Evolutionary conservation across 1,140 invertebrate genomes (phyloP), one percentile per base, ranked within the genome.

Genomic region (Euborellia annulipes): DNA sequence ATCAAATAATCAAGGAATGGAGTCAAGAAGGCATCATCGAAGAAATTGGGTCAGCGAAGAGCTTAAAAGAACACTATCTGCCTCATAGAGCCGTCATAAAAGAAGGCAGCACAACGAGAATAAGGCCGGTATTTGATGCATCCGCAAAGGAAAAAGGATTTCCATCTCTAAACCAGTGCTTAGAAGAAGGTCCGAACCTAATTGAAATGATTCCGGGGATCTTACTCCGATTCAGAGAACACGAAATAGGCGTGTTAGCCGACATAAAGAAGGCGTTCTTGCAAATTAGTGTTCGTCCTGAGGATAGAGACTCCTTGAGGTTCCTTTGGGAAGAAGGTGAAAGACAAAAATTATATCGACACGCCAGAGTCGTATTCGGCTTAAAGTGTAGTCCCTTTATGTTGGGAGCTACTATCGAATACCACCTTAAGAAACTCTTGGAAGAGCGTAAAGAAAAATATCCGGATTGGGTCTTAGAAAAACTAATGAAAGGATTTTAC

Each of bases 251-350:
- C 17, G 52, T 66, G 0, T 55, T 57, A 2, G 52, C 62, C 0
- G 65, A 68, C 41, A 65, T 68, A 6, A 47, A 52, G 27, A 62
- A 61, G 30, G 65, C 60, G 0, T 69, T 68, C 54, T 48, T 63
- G 9, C 58, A 63, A 48, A 62, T 69, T 13, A 37, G 20, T 13
- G 17, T 60, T 16, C 2, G 22, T 37, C 14, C 42, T 19, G 30
- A 47, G 3, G 58, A 66, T 43, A 27, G 62, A 21, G 52, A 62
- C 36, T 54, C 50, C 46, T 20, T 63, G 0, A 39, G 55, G 11
- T 64, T 64, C 46, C 36, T 65, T 2, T 66, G 62, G 60, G 44
- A 46, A 18, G 49, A 52, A 13, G 42, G 23, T 14, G 36, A 32
- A 27, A 51, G 30, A 37, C 41, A 47, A 2, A n/a, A n/a, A n/a